Evolutionary conservation across 2,797 vertebrate genomes (phyloP).

Genomic region (Ammospiza maritima): DNA sequence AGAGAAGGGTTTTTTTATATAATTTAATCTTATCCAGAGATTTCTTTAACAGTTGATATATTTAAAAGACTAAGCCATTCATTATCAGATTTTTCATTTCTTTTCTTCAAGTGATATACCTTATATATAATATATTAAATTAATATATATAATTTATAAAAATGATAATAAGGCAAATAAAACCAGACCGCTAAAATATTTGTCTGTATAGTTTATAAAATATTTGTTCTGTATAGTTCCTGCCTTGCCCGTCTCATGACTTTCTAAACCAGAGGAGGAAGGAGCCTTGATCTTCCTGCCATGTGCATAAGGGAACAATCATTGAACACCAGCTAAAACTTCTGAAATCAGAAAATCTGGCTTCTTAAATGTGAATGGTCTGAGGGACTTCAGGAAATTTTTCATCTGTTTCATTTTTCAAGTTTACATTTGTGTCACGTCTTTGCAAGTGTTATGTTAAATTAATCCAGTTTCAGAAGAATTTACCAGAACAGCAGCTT

Average conservation of each 20-base stretch:
- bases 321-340: neutral
- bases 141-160: neutral
- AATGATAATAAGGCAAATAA: neutral
- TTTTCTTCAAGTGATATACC: neutral
- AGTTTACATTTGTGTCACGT: fast-evolving
- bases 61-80: neutral
- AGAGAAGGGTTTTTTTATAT: neutral
- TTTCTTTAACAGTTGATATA: neutral
- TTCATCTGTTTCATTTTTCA: neutral
- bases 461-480: neutral
- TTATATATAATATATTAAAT: neutral
- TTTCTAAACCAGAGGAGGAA: neutral
- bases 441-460: neutral
- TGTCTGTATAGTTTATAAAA: neutral
- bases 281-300: neutral
- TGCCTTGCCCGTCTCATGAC: neutral
- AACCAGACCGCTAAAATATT: neutral
- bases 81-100: neutral
- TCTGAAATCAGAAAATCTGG: neutral
- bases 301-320: neutral
- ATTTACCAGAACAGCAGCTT: neutral
- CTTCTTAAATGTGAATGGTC: neutral
- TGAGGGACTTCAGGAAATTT: neutral
- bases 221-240: neutral
- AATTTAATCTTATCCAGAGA: neutral